Evolutionary conservation across 2,113 vertebrate species (phyloP), one percentile per base, ranked within the genome.

Genomic region (Gavialis gangeticus): DNA sequence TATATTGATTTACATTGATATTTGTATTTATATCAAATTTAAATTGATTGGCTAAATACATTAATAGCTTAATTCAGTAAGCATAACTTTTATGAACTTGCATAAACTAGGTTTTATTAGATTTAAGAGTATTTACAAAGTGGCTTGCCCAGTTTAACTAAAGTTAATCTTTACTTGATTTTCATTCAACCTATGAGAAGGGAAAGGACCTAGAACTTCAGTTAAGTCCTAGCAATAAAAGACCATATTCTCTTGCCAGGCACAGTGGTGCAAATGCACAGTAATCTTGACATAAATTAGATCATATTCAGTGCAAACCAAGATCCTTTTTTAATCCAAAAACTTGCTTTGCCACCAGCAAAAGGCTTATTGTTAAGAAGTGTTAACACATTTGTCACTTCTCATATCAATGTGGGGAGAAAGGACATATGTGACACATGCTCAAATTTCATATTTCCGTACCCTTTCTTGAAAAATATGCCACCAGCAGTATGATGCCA

Each of bases 281-380:
- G 86, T 18, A 77, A 87, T 55, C 60, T 46, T 84, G 87, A 69
- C 80, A n/a, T 85, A 95, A 84, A 75, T 91, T 94, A 85, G 88
- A 95, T 0, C 0, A 27, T 79, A 71, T 92, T 89, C 84, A 66
- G 1, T 80, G 88, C 85, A 95, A 95, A 46, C 82, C 64, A 77
- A 89, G 78, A 76, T 55, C 78, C 67, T 93, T 87, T 88, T 82
- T 83, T 92, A 90, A 80, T 95, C 81, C 89, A 90, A 94, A 90
- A 85, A 66, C 71, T 83, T 91, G 67, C 77, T 96, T 93, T 91
- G 62, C 64, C 91, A 93, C 87, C 92, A 94, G 94, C 67, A 96
- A 96, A 97, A 94, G 84, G 85, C 87, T 89, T 95, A 92, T 95
- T 96, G 92, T 92, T 94, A 84, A 82, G 84, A 89, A 8, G 75